Evolutionary conservation across 2,113 vertebrate species (phyloP).

Genomic region (Stigmatopora nigra): DNA sequence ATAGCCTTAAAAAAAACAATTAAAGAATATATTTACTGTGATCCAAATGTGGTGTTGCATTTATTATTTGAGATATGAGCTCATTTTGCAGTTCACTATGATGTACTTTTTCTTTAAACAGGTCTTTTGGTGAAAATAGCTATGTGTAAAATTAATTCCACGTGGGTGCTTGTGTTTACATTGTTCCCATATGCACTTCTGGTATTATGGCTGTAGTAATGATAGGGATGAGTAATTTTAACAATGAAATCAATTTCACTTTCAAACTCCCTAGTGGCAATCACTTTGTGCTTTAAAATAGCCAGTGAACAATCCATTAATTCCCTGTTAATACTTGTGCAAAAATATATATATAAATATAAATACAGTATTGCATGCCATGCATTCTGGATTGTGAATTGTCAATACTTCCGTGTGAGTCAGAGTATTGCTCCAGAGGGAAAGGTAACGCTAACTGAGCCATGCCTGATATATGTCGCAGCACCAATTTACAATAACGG

Average conservation of each 20-base stretch:
- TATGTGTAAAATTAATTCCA: neutral
- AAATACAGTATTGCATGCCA: too few species aligned
- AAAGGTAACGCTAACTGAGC: neutral
- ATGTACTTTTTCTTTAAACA: constrained; percentile 1
- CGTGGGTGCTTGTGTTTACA: neutral
- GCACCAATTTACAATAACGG: constrained; percentile 3
- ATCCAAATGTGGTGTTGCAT: neutral
- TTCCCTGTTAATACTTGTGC: too few species aligned
- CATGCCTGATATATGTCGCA: neutral
- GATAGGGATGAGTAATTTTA: neutral
- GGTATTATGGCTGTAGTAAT: neutral
- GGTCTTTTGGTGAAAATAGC: neutral
- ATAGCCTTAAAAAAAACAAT: neutral
- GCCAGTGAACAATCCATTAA: constrained; percentile 2
- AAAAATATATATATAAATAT: too few species aligned
- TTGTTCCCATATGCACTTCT: constrained; percentile 3
- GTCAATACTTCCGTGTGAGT: constrained; percentile 6
- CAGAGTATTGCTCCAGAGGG: constrained; percentile 8
- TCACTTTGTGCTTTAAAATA: constrained; percentile 51
- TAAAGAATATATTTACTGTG: neutral
- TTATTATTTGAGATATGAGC: neutral
- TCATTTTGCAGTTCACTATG: neutral
- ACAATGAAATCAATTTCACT: constrained; percentile 12
- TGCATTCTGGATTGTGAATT: constrained; percentile 7
- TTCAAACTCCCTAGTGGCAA: constrained; percentile 19